Evolutionary conservation across 2,797 vertebrate genomes (phyloP).

Genomic region (Cetoscarus ocellatus): DNA sequence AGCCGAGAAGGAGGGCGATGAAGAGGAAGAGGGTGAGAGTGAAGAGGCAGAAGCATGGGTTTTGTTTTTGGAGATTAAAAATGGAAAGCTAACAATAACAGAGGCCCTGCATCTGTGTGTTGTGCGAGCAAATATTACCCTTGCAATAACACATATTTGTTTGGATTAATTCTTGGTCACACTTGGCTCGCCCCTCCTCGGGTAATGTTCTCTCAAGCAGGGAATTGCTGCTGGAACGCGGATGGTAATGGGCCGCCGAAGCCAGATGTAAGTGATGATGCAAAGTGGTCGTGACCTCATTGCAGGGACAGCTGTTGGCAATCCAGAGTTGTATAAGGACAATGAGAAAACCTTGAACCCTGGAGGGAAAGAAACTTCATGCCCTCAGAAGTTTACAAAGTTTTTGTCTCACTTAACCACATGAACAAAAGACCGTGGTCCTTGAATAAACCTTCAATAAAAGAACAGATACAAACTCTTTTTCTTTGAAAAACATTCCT

Average conservation of each 20-base stretch:
- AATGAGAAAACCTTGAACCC: not conserved
- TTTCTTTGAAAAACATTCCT: not conserved
- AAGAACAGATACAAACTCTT: not conserved
- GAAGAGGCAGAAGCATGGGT: slow-evolving; percentile 32
- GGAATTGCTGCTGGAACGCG: not conserved
- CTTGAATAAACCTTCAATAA: not conserved
- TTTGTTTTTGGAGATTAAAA: slow-evolving; percentile 36
- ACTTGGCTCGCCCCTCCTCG: not conserved
- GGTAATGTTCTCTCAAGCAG: not conserved
- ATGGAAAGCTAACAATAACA: slow-evolving; percentile 26
- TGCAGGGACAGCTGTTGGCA: slow-evolving; percentile 15
- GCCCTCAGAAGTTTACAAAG: not conserved
- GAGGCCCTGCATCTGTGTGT: not conserved
- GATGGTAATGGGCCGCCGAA: not conserved
- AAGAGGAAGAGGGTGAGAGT: slow-evolving; percentile 43
- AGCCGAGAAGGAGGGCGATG: slow-evolving; percentile 34
- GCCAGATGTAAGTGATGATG: slow-evolving; percentile 22
- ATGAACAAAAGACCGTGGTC: not conserved
- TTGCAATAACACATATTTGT: slow-evolving; percentile 10
- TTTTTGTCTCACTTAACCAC: not conserved
- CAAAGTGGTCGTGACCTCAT: slow-evolving; percentile 28
- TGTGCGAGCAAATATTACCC: slow-evolving; percentile 24
- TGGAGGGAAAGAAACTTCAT: not conserved
- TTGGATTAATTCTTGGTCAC: slow-evolving; percentile 14
- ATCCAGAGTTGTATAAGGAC: not conserved